Evolutionary conservation across 2,888 invertebrate species (phyloP), one percentile per base, ranked within the genome.

Genomic region (Sinelater perroti): DNA sequence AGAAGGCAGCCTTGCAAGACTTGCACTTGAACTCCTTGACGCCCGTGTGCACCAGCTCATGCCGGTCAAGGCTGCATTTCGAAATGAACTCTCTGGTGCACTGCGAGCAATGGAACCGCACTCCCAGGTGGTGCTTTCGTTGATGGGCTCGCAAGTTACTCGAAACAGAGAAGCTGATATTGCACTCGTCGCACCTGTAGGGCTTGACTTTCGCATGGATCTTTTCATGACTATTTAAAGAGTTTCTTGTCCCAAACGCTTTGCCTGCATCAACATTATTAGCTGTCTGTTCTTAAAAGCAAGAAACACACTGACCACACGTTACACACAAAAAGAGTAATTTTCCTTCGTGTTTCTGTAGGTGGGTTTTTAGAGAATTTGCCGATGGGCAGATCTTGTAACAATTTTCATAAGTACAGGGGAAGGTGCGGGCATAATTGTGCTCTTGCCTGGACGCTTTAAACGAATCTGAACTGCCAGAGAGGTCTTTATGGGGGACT

Each of bases 101-200:
- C 53, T 72, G 65, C 1, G 73, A 72, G 56, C 73, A 73, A 53
- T 71, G 69, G 62, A 67, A 73, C 28, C 70, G 50, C 3, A 70
- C 49, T 3, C 72, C 70, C 62, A 72, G 70, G 49, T 73, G 73
- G 42, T 72, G 66, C 50, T 69, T 70, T 44, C 67, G 70, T 33
- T 70, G 68, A 35, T 73, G 73, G 4, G 72, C 67, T 16, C 70
- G 64, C 26, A 72, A 61, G 60, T 73, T 73, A 45, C 72, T 72
- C 14, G 68, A 56, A 4, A 70, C 68, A 5, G 71, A 70, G 63
- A 72, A 73, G 10, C 68, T 67, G 13, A 70, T 54, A 59, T 71
- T 70, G 44, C 73, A 73, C 24, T 64, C 26, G 6, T 69, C 60
- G 56, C 73, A 73, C 1, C 45, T 46, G 53, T 71, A 69, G 6